phyloP scores from a whole-genome alignment of 2,797 vertebrate genomes.

The Strix occidentalis region DNA sequence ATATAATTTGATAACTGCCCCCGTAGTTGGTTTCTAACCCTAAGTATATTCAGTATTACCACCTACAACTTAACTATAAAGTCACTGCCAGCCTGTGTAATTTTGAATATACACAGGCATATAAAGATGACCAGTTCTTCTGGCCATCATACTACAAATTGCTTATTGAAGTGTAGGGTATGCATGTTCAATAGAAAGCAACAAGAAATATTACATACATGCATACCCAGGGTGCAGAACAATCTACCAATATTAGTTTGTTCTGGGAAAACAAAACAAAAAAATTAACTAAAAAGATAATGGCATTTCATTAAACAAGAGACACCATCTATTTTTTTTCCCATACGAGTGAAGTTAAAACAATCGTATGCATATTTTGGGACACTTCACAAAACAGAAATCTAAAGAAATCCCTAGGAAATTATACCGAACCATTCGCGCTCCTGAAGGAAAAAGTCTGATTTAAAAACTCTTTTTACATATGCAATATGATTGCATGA shows the following conservation, averaged over 20 bases:
- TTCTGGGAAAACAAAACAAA: not conserved
- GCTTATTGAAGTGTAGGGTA: not conserved
- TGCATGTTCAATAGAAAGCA: not conserved
- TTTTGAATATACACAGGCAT: not conserved
- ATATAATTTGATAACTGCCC: not conserved
- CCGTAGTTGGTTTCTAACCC: not conserved
- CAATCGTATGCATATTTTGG: fast-evolving
- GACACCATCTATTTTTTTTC: not conserved
- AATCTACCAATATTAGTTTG: not conserved
- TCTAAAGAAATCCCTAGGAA: not conserved
- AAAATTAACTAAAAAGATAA: not conserved
- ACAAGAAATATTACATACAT: not conserved
- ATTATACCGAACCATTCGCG: fast-evolving
- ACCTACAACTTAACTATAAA: not conserved
- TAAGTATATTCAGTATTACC: not conserved
- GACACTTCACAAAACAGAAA: not conserved
- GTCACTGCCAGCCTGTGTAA: not conserved
- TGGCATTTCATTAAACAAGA: not conserved
- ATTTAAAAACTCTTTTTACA: not conserved
- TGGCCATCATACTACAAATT: not conserved
- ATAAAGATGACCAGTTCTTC: not conserved
- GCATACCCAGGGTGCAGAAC: not conserved
- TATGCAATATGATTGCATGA: fast-evolving
- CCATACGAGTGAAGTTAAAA: not conserved
- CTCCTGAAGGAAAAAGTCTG: not conserved